These are phyloP conservation scores for Cryptotis parvus DNA, from an alignment of 2,113 vertebrate genomes.

Conservation along the genomic window DNA sequence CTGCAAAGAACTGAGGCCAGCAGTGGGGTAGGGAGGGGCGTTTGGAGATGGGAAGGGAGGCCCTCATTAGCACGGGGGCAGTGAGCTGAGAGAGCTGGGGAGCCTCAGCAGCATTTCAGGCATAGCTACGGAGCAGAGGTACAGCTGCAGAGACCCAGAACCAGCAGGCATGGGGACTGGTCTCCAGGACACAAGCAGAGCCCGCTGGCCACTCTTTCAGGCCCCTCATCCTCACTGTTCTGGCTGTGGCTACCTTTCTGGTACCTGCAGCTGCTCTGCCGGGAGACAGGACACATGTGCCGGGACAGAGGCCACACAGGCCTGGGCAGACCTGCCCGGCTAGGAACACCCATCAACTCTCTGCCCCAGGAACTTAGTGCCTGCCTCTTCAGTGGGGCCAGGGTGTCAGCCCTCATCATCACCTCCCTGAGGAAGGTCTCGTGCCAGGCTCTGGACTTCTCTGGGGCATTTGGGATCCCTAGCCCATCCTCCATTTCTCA, in stretches of 20 bases:
- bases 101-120: too few relatives aligned
- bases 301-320: background rate
- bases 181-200: too few relatives aligned
- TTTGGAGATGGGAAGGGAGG: background rate
- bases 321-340: fast-evolving
- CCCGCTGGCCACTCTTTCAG: background rate
- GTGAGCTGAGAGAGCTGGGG: background rate
- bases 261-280: too few relatives aligned
- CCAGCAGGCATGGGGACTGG: background rate
- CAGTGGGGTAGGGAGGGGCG: fast-evolving
- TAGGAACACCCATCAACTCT: too few relatives aligned
- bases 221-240: too few relatives aligned
- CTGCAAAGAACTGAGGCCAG: background rate
- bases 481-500: background rate
- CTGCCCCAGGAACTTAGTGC: too few relatives aligned
- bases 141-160: background rate
- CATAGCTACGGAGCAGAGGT: background rate
- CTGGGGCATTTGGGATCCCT: background rate
- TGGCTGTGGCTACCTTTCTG: background rate
- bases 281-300: too few relatives aligned
- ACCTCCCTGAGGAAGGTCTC: background rate
- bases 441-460: background rate
- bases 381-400: too few relatives aligned
- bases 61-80: background rate
- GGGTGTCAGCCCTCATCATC: background rate